phyloP scores from a whole-genome alignment of 2,797 vertebrate genomes.

The Nannoperca obscura region DNA sequence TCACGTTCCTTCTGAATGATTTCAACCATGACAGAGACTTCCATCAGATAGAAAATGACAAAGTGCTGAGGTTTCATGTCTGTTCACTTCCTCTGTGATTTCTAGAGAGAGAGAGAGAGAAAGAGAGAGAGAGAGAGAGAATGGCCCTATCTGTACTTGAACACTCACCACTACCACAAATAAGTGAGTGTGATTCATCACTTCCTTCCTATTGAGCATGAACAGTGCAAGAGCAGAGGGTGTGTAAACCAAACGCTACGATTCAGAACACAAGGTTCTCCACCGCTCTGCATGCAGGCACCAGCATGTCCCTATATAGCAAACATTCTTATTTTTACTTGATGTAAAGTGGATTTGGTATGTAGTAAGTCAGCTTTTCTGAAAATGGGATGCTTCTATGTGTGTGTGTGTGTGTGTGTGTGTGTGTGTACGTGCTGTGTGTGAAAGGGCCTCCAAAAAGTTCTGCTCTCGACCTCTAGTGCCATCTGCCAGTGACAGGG shows the following conservation, averaged over 20 bases:
- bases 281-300: conserved; percentile 36
- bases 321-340: not conserved
- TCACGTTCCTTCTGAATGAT: conserved; percentile 31
- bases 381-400: conserved; percentile 11
- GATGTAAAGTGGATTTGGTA: not conserved
- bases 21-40: conserved; percentile 56
- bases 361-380: conserved; percentile 7
- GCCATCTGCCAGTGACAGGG: conserved; percentile 86
- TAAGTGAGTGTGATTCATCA: conserved; percentile 81
- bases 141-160: conserved; percentile 68
- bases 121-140: conserved; percentile 44
- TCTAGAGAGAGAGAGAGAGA: conserved; percentile 46
- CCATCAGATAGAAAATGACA: conserved; percentile 62
- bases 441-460: conserved; percentile 46
- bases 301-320: not conserved
- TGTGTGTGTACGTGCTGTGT: conserved; percentile 23
- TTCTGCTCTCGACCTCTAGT: conserved; percentile 81
- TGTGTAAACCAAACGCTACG: conserved; percentile 64
- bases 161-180: conserved; percentile 76
- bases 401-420: not conserved
- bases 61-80: conserved; percentile 73
- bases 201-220: conserved; percentile 81
- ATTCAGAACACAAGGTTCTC: conserved; percentile 45
- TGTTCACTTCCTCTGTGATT: conserved; percentile 79
- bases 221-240: conserved; percentile 71